Base-by-base conservation (phyloP, 2,888 invertebrate genomes). In the Druceiella hillmani region DNA sequence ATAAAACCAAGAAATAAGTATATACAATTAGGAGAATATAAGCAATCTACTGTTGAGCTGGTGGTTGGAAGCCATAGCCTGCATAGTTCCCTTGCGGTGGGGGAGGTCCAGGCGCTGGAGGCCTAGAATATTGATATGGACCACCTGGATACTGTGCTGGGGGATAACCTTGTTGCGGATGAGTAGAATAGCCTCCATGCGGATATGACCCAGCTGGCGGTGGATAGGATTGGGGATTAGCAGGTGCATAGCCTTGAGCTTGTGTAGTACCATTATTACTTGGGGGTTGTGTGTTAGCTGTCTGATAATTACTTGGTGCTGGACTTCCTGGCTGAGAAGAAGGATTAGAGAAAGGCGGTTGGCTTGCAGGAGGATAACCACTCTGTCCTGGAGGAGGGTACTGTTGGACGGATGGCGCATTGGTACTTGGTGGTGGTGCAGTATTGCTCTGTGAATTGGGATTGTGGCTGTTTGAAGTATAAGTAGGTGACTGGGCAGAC, bases 41-140 rank as follows among this genome's bases (percentile, higher is more conserved):
- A n/a, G n/a, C 31, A 14, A 38, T 20, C 48, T 58, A 66, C 52
- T 78, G 82, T 58, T 83, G 82, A 17, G 80, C 75, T 33, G 86
- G 84, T 43, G 87, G 87, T 53, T 87, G 87, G 56, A 86, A 87
- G 33, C 84, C 80, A 57, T 87, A 87, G 24, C 85, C 82, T 4
- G 76, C 79, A 56, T 88, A 88, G 41, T 79, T 78, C 40, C 81
- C 81, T 47, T 85, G 82, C 3, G 81, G 82, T 44, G 83, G 83
- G 3, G 82, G 83, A 3, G 78, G 79, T 2, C 78, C 78, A 2
- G 76, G 76, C 2, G 79, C 77, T 1, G 79, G 78, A 3, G 76
- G 74, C 3, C 76, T 69, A 2, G 76, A 70, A 41, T 75, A 72
- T 36, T 59, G 76, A 44, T 76, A 76, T 0, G 75, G 75, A 4